Evolutionary conservation across 2,888 invertebrate genomes (phyloP).

Genomic region (Chloroclysta siterata): DNA sequence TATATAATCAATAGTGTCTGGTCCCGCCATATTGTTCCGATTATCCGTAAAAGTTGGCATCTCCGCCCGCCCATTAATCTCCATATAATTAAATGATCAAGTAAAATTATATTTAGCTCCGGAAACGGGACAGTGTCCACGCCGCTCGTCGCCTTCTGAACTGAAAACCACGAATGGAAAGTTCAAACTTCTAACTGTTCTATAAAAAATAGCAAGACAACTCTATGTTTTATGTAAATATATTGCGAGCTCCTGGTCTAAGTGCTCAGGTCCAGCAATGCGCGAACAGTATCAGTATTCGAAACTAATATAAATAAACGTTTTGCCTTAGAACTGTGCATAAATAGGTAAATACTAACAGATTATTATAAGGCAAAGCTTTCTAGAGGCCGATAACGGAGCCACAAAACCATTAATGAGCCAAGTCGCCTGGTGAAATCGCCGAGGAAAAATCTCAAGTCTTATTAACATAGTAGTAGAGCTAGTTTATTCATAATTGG

Average conservation of each 20-base stretch:
- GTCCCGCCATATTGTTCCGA: conserved; percentile 54
- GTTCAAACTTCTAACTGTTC: conserved; percentile 43
- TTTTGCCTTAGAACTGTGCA: conserved; percentile 29
- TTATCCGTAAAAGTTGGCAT: conserved; percentile 77
- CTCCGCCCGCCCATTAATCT: conserved; percentile 78
- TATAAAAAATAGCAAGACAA: not conserved
- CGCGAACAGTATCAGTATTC: conserved; percentile 17
- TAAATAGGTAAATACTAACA: conserved; percentile 29
- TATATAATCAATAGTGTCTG: conserved; percentile 30
- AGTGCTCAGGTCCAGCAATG: conserved; percentile 3
- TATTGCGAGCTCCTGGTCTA: conserved; percentile 2
- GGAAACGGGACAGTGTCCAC: conserved; percentile 77
- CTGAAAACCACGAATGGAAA: conserved; percentile 55
- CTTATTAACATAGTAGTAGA: conserved; percentile 81
- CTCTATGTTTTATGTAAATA: conserved; percentile 5
- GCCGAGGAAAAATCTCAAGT: conserved; percentile 78
- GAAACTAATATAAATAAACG: conserved; percentile 17
- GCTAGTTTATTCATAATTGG: conserved; percentile 83
- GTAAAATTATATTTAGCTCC: conserved; percentile 82
- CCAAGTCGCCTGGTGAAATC: conserved; percentile 76
- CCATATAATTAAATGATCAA: conserved; percentile 84
- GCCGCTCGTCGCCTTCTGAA: conserved; percentile 55
- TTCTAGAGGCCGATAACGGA: conserved; percentile 72
- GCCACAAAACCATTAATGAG: conserved; percentile 78
- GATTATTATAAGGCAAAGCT: conserved; percentile 55